Evolutionary conservation across 2,113 vertebrate genomes (phyloP), one percentile per base, ranked within the genome.

Genomic region (Mustela nigripes): DNA sequence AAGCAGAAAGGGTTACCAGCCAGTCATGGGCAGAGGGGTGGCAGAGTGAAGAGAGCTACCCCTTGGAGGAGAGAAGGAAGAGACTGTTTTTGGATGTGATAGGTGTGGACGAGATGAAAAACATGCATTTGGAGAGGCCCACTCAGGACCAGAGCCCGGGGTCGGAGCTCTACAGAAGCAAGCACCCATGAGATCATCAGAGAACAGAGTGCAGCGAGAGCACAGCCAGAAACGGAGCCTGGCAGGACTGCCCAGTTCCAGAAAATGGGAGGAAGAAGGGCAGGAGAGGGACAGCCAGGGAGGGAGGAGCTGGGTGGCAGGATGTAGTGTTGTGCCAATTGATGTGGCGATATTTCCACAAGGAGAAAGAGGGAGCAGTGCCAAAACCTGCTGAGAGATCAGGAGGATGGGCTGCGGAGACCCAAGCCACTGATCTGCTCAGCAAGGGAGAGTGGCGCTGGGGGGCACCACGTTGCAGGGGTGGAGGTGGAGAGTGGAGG

Each of bases 391-490:
- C 53, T 53, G 28, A 10, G 36, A 14, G 81, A 39, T 76, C 69
- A 39, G 65, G 56, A 73, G 18, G 39, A 39, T 5, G 10, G n/a
- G 24, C 4, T 53, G 11, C 7, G 56, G 28, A 76, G 10, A 63
- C 42, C 42, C 5, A 9, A 65, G 60, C 5, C 22, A 19, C 36
- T 5, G 36, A 18, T 5, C 11, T 22, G 2, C 53, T 28, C 36
- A 8, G 5, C 21, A 4, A 22, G 67, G 7, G 7, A 62, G 6
- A 18, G 21, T 5, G 21, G 45, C 0, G 2, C 62, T 56, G 33
- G 24, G 5, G 16, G 16, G 14, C 1, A 5, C n/a, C n/a, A 15
- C 0, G 11, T 5, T 16, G 31, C 28, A 2, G 9, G 24, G 45
- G 10, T 15, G 18, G 58, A 9, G 8, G 5, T 6, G 36, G 65